A percentile compares a stretch with the other conserved stretches of the same genome.
Evolutionary conservation across 2,797 vertebrate species (phyloP).

Genomic region (Pangasius sanitwongsei): DNA sequence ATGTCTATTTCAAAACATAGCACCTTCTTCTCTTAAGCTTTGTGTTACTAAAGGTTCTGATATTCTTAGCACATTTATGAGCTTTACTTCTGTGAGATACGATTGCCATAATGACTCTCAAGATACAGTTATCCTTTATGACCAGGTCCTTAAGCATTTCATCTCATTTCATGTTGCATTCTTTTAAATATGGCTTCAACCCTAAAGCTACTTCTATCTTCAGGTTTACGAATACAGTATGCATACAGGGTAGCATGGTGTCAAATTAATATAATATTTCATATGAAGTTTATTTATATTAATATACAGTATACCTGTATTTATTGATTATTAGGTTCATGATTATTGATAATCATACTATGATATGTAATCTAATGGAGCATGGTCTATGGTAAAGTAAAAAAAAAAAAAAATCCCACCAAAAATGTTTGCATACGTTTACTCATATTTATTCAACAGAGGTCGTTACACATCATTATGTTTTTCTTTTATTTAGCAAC

Average conservation of each 20-base stretch:
- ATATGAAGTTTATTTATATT: background rate
- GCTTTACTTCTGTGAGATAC: background rate
- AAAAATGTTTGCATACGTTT: too few species aligned
- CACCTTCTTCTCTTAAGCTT: background rate
- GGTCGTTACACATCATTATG: background rate
- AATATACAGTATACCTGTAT: background rate
- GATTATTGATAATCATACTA: background rate
- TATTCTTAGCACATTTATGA: background rate
- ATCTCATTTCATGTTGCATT: background rate
- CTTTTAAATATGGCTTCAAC: background rate
- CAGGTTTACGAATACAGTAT: background rate
- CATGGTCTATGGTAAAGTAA: background rate
- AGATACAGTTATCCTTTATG: background rate
- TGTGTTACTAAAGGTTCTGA: too few species aligned
- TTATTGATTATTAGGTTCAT: background rate
- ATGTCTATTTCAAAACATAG: background rate
- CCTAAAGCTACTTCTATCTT: background rate
- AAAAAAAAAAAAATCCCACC: background rate
- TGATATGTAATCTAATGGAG: background rate
- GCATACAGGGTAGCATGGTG: background rate
- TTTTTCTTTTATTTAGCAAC: background rate
- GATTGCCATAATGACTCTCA: background rate
- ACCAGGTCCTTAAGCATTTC: background rate
- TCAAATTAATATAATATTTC: background rate
- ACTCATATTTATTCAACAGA: background rate